Base-by-base conservation (phyloP, 2,113 vertebrate species). In the Uropsilus gracilis region DNA sequence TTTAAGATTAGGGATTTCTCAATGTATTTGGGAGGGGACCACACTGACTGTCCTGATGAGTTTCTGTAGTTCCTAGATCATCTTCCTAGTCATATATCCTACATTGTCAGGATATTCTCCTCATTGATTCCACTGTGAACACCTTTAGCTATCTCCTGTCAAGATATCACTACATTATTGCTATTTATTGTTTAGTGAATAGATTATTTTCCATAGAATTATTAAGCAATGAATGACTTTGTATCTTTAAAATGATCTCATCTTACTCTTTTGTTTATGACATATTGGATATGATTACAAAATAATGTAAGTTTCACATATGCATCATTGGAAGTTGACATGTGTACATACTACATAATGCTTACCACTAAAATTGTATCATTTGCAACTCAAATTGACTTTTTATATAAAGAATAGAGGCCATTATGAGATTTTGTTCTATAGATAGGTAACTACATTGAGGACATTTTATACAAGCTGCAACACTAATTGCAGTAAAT, bases 1-100 rank as follows among this genome's bases (percentile, higher is more conserved):
- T 32, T 75, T 96, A 85, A 94, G 90, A 80, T 76, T 24, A 78
- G 72, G 82, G 73, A 46, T 37, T 81, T 81, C 59, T 92, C 57
- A 80, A 46, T 86, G 89, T 83, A 78, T 83, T 44, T 66, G 87
- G 90, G 39, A 34, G 53, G 90, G 66, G 89, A 92, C 39, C 46
- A 48, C 39, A 50, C 53, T 61, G 22, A 37, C 73, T 92, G 34
- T 39, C 32, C 17, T 72, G 75, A 73, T 73, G 14, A 34, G 14
- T 66, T 89, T 89, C 63, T 88, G 55, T 73, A 46, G 26, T 3
- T 3, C 28, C 34, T 85, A 81, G 59, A 32, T 91, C 61, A 72
- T 66, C 92, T 93, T 89, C 28, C 28, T 68, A 48, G 10, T 53
- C 28, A 48, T 63, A 68, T 10, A n/a, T 77, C n/a, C n/a, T 22